Evolutionary conservation across 1,140 invertebrate genomes (phyloP), one percentile per base, ranked within the genome.

Genomic region (Popillia japonica): DNA sequence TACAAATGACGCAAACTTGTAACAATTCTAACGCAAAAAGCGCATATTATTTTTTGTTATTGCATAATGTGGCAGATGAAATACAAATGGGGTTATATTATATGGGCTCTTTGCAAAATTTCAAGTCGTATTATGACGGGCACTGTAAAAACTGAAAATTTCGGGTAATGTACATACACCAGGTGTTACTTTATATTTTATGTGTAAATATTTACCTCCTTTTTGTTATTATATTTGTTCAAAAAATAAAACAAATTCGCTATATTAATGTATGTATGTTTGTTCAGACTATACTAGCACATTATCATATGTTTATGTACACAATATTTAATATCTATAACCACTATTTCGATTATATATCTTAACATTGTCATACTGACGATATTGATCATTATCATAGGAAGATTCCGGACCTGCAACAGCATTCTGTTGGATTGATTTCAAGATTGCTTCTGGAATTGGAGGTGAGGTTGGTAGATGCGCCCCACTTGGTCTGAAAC

Each of bases 381-480:
- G 17, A 27, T 77, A 79, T 42, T 27, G 40, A 11, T 72, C 76
- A 41, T 73, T 77, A 55, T 77, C 68, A 10, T 27, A 34, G 73
- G 55, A 23, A 72, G 23, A 22, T 8, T 7, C 55, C 7, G 82
- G 64, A 82, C 84, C 79, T 79, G 83, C 80, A 64, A 81, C 83
- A 9, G 83, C 84, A 74, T 83, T 85, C 55, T 79, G 77, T 41
- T 81, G 73, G n/a, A 85, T 77, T 72, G 82, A 79, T 72, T 78
- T 77, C 22, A 78, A 79, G 74, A 83, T 85, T 20, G 76, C 81
- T 61, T 89, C 89, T 42, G 89, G 89, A 72, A 90, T 85, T 23
- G 89, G 89, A 22, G 89, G 89, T 17, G 89, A 85, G 55, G 89
- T 88, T 59, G 90, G 90, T 42, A 90, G 84, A 82, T 90, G 89